These are phyloP conservation scores for Otolemur crassicaudatus DNA, from an alignment of 2,797 vertebrate genomes.

Conservation along the genomic window DNA sequence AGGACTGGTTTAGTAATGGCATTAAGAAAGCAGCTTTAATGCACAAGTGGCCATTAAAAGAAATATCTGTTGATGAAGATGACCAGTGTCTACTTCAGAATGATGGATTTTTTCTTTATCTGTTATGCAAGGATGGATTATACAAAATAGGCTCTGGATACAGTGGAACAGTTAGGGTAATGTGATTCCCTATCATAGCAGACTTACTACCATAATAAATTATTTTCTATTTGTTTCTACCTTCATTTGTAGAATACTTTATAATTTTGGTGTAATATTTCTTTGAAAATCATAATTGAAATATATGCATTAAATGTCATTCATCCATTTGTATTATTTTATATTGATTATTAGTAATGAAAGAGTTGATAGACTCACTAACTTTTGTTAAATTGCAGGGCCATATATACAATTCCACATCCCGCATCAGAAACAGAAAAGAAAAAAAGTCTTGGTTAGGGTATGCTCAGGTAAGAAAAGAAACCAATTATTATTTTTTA, in stretches of 20 bases:
- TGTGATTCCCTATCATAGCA: conserved; percentile 55
- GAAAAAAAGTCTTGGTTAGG: conserved; percentile 99
- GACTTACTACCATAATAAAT: background rate
- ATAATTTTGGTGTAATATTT: conserved; percentile 32
- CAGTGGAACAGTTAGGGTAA: conserved; percentile 97
- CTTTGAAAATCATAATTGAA: conserved; percentile 40
- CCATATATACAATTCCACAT: conserved; percentile 99
- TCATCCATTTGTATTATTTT: conserved; percentile 38
- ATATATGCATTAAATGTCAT: background rate
- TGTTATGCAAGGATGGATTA: conserved; percentile 98
- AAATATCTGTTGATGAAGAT: conserved; percentile 96
- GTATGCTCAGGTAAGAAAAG: conserved; percentile 95
- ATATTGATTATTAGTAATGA: conserved; percentile 44
- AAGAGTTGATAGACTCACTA: conserved; percentile 58
- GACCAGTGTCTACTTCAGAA: conserved; percentile 98
- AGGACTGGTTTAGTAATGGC: conserved; percentile 99
- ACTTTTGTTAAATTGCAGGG: conserved; percentile 90
- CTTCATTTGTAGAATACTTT: conserved; percentile 51
- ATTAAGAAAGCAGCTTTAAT: conserved; percentile 98
- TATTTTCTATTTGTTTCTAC: conserved; percentile 5
- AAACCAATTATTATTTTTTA: conserved; percentile 38
- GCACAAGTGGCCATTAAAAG: conserved; percentile 98
- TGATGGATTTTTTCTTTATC: conserved; percentile 98
- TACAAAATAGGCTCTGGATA: conserved; percentile 99
- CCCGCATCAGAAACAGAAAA: conserved; percentile 97